These are phyloP conservation scores for Meghimatium bilineatum DNA, from an alignment of 2,888 invertebrate genomes.

Conservation along the genomic window DNA sequence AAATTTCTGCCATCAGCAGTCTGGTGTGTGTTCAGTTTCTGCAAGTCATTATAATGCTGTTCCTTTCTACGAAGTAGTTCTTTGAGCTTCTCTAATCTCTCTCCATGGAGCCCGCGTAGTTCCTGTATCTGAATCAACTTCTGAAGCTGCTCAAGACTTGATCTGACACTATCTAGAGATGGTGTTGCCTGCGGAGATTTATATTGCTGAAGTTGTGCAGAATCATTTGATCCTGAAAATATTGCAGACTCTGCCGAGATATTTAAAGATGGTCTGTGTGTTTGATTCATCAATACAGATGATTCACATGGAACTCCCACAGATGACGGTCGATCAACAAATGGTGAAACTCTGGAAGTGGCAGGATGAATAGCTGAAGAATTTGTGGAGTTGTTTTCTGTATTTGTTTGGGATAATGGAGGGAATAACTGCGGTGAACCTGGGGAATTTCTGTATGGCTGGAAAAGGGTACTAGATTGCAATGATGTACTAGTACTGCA, in stretches of 20 bases:
- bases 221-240: not conserved
- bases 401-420: not conserved
- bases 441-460: not conserved
- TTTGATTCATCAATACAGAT: not conserved
- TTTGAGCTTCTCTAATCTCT: constrained; percentile 43
- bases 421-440: not conserved
- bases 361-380: not conserved
- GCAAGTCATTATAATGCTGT: constrained; percentile 6
- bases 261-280: not conserved
- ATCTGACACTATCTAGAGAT: not conserved
- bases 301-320: not conserved
- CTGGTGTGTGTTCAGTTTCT: not conserved
- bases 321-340: not conserved
- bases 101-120: constrained; percentile 30
- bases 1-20: not conserved
- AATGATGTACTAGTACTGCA: not conserved
- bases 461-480: not conserved
- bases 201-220: no score
- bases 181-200: not conserved
- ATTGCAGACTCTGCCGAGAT: not conserved
- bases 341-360: not conserved
- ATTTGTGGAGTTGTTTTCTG: not conserved
- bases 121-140: constrained; percentile 32
- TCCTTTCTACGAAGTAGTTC: constrained; percentile 30
- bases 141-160: constrained; percentile 13